Percentiles rank a stretch among this genome's conserved stretches.
Conservation (phyloP, 2,113 vertebrate genomes). For the Ariopsis seemanni region DNA sequence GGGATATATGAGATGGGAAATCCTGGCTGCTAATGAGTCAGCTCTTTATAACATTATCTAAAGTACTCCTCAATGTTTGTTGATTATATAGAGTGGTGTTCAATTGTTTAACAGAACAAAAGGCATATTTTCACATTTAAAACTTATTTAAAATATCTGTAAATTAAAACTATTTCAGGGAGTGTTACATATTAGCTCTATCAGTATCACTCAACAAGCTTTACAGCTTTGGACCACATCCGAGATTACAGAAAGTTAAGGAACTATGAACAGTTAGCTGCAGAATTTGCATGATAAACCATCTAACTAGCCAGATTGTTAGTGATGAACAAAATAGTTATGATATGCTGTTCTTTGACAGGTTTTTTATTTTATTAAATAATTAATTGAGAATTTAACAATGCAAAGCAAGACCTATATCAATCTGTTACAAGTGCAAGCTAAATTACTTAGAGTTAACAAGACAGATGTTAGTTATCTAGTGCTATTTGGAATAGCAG, state of each 20-base stretch:
- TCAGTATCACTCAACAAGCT: neutral
- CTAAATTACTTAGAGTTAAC: neutral
- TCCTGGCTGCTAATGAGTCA: neutral
- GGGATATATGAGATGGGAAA: neutral
- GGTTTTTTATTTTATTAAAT: neutral
- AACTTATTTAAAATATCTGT: neutral
- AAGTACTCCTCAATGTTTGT: neutral
- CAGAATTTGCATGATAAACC: no score
- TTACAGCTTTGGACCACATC: neutral
- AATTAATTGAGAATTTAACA: neutral
- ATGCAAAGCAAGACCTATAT: neutral
- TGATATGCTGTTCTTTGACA: neutral
- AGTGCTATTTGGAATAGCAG: neutral
- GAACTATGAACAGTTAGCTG: neutral
- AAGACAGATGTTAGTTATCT: neutral
- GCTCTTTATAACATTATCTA: neutral
- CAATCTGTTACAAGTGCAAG: no score
- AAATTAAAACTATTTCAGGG: neutral
- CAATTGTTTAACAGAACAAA: neutral
- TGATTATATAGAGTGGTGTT: neutral
- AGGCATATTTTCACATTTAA: neutral
- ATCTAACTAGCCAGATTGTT: no score
- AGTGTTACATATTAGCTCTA: neutral
- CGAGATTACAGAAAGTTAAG: neutral
- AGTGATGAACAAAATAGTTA: no score